Evolutionary conservation across 1,140 invertebrate genomes (phyloP).

Genomic region (Drosophila dunni): DNA sequence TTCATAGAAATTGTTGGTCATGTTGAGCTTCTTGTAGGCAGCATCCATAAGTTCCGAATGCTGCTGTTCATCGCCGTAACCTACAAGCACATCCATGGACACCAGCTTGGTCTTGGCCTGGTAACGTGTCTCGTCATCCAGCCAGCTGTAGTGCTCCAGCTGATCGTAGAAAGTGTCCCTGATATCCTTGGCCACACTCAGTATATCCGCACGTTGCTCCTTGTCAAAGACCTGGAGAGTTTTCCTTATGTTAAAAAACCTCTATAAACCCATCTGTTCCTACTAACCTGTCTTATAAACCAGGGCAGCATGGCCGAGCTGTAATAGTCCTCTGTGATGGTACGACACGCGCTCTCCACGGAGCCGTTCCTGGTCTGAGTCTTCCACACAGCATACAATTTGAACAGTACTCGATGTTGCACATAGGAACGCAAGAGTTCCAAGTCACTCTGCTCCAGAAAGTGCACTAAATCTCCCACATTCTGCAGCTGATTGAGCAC

Average conservation of each 20-base stretch:
- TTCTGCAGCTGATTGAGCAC: constrained; percentile 61
- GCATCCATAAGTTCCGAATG: constrained; percentile 63
- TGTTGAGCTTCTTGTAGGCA: constrained; percentile 56
- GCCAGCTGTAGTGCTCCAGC: constrained; percentile 67
- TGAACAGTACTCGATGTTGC: constrained; percentile 53
- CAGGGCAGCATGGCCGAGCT: constrained; percentile 75
- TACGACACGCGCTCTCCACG: constrained; percentile 53
- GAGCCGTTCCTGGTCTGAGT: constrained; percentile 30
- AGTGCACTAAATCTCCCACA: constrained; percentile 59
- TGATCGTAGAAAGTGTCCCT: constrained; percentile 70
- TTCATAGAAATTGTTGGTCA: constrained; percentile 61
- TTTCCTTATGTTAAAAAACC: too few relatives aligned
- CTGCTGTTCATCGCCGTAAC: constrained; percentile 73
- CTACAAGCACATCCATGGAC: constrained; percentile 74
- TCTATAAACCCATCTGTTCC: too few relatives aligned
- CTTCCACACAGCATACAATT: constrained; percentile 71
- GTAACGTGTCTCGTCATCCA: constrained; percentile 76
- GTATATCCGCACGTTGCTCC: constrained; percentile 61
- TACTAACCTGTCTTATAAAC: constrained; percentile 58
- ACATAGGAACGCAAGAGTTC: constrained; percentile 54
- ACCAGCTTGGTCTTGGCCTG: constrained; percentile 67
- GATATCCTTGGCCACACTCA: constrained; percentile 61
- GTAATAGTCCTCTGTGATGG: constrained; percentile 60
- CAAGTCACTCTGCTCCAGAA: constrained; percentile 47
- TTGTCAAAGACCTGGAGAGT: constrained; percentile 48